These are phyloP conservation scores for Fulica atra DNA, from an alignment of 2,113 vertebrate species.

Conservation along the genomic window DNA sequence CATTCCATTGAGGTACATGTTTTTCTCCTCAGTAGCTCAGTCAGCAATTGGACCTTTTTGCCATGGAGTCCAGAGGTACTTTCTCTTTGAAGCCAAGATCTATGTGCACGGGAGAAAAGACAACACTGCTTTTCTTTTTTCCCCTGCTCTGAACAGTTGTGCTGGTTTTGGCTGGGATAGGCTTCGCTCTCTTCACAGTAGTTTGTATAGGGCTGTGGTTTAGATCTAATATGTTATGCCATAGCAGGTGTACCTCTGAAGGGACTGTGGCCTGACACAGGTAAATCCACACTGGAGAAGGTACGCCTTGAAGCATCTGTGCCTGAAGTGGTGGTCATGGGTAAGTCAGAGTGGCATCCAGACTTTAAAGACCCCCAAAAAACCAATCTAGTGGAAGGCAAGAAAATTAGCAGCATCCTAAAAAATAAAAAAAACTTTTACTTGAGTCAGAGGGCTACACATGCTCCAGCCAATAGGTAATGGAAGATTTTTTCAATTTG, in stretches of 20 bases:
- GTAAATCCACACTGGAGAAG: too few relatives aligned
- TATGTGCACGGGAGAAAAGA: neutral
- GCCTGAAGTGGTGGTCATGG: too few relatives aligned
- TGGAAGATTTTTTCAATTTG: neutral
- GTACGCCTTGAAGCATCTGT: too few relatives aligned
- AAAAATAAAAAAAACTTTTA: neutral
- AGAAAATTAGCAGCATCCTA: neutral
- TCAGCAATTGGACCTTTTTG: neutral
- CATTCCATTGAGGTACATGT: neutral
- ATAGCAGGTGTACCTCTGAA: too few relatives aligned
- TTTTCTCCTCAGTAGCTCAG: neutral
- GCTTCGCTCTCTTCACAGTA: too few relatives aligned
- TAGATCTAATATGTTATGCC: too few relatives aligned
- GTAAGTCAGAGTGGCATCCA: neutral
- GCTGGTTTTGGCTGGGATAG: too few relatives aligned
- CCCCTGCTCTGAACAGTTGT: neutral
- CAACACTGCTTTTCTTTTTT: neutral
- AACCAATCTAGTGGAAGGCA: neutral
- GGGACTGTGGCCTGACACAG: too few relatives aligned
- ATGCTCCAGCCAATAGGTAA: neutral
- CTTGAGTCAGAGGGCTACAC: neutral
- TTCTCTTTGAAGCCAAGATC: neutral
- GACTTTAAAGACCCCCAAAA: neutral
- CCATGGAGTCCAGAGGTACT: rapidly evolving
- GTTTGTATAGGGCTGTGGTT: too few relatives aligned